Evolutionary conservation across 2,888 invertebrate species (phyloP), one percentile per base, ranked within the genome.

Genomic region (Altica lythri): DNA sequence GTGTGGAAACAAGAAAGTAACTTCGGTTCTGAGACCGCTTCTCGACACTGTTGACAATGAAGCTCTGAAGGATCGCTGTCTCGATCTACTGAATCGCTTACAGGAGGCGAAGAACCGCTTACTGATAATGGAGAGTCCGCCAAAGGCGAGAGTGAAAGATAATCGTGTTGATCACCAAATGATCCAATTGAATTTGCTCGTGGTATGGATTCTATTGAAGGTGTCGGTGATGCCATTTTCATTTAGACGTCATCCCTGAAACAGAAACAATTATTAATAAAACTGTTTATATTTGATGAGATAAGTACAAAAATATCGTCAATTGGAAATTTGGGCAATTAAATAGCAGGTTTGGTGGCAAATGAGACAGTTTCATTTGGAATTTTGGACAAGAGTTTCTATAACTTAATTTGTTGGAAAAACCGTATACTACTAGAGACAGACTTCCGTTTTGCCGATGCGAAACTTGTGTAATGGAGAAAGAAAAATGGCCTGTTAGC

Each of bases 191-290:
- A 91, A 82, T 90, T 91, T 80, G 90, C 90, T 85, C 89, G 88
- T 77, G 89, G 88, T 81, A 90, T 83, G 81, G 92, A 93, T 83
- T 92, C 93, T 82, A 92, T 83, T 80, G 92, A 93, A 80, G 92
- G 92, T 81, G 92, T 92, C 74, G 85, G 85, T 81, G 92, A 91
- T 85, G 91, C 92, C 92, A 92, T 92, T 85, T 89, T 90, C 87
- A 89, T 82, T 87, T 86, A 86, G 86, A 87, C 88, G 84, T 87
- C 88, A 88, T 88, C 87, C 88, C 88, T 88, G 84, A 27, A 84
- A 86, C 78, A 79, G 79, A 64, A 72, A 71, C 76, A 71, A 70
- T 9, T n/a, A 29, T 10, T 2, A 29, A n/a, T 29, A 27, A 2
- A 25, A 29, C 14, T n/a, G n/a, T n/a, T n/a, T n/a, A n/a, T n/a